Base-by-base conservation (phyloP, 2,113 vertebrate genomes). In the Aptenodytes patagonicus region DNA sequence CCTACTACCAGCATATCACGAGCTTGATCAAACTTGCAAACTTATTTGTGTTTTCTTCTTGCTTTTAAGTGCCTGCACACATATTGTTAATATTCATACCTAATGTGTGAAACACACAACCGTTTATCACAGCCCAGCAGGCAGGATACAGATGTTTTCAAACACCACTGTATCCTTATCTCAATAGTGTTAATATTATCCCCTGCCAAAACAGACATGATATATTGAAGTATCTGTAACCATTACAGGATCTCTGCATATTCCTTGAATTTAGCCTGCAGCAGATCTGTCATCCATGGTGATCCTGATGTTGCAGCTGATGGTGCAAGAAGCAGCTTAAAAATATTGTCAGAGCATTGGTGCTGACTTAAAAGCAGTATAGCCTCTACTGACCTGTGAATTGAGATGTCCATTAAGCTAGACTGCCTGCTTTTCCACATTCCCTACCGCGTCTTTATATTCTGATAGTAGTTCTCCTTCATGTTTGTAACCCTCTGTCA, bases 81-180 rank as follows among this genome's bases (percentile, higher is more conserved):
- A 29, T 40, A 6, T 57, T 84, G 62, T 49, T 86, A 17, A 49
- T 80, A 87, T 69, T 80, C 14, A 28, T 61, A 40, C 85, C 83
- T 66, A 34, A 17, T 3, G 90, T 20, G 51, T 80, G 85, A 28
- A 80, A 77, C 94, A 80, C 92, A 36, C 31, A 1, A 4, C 71
- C 54, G 62, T 93, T 96, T 94, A 95, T 97, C 96, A 73, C 62
- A 94, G 78, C 77, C 89, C 91, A 88, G 91, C 93, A 95, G 93
- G 84, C 77, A 91, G 83, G 57, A 11, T 21, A 29, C 80, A 80
- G 82, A 54, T 76, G 89, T 70, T 95, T 92, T 69, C 81, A 28
- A 87, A 76, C 77, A 87, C 38, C 77, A 49, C 52, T 77, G 58
- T 61, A 66, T 55, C 73, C 58, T 92, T 97, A 95, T 97, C 95